Evolutionary conservation across 2,888 invertebrate species (phyloP).

Genomic region (Cataglyphis livida): DNA sequence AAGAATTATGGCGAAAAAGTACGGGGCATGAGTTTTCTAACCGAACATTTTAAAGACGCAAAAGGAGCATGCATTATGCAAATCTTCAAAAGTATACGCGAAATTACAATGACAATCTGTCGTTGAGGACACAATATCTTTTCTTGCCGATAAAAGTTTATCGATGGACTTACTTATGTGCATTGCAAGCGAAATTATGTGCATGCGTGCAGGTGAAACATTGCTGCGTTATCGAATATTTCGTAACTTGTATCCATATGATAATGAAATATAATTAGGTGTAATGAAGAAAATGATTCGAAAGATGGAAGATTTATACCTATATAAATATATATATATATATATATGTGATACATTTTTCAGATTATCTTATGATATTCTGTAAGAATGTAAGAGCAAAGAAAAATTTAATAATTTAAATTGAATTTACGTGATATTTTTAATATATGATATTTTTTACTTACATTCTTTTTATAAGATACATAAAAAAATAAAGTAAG

Average conservation of each 20-base stretch:
- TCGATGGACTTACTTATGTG: constrained; percentile 31
- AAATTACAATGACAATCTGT: constrained; percentile 12
- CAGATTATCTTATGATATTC: neutral
- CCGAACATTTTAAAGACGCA: neutral
- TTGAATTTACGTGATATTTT: neutral
- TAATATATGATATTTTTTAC: neutral
- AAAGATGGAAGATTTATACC: neutral
- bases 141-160: constrained; percentile 38
- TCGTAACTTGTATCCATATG: constrained; percentile 10
- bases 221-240: constrained; percentile 43
- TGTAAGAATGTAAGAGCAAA: neutral
- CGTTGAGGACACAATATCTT: constrained; percentile 8
- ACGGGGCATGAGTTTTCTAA: neutral
- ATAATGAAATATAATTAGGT: constrained; percentile 12
- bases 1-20: neutral
- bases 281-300: neutral
- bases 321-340: neutral
- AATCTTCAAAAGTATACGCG: neutral
- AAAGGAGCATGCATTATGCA: neutral
- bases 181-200: constrained; percentile 41
- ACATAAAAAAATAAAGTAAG: neutral
- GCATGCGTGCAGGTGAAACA: constrained; percentile 24
- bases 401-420: neutral
- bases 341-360: neutral
- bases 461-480: neutral